Evolutionary conservation across 1,140 invertebrate species (phyloP), one percentile per base, ranked within the genome.

Genomic region (Pinna nobilis): DNA sequence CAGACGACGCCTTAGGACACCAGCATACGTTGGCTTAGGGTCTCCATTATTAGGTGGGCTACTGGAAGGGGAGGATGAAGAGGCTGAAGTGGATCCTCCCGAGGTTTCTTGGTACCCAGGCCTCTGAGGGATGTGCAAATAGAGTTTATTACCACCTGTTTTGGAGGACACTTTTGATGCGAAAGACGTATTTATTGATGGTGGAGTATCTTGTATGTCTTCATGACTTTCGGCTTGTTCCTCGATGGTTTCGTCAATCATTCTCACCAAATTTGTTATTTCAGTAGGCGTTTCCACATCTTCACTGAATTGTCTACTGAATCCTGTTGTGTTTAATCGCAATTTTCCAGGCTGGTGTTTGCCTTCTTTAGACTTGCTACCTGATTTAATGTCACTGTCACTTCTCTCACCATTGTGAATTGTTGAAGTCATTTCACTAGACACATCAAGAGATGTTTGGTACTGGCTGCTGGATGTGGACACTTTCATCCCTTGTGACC

Each of bases 271-370:
- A 23, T 85, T 81, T 25, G 76, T 80, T 3, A 87, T 82, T 74
- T 82, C 82, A 39, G 85, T 85, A 39, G 85, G 85, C 18, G 85
- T 87, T 44, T 81, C 80, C 13, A 87, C 57, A 47, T 85, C 85
- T 64, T 87, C 85, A 71, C 82, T 85, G 64, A 82, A 87, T 79
- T 85, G 83, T 0, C 82, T 65, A 66, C 83, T 86, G 60, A 86
- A 86, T 23, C 85, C 85, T 20, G 84, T 86, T 15, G 65, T 51
- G 3, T 71, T 67, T 33, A 84, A 53, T n/a, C 51, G 59, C 18
- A 82, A 49, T 30, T 49, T 50, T 33, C 41, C 32, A 3, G 63
- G 63, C 3, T 23, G n/a, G 3, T 73, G 20, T 61, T 70, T 57
- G 32, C 70, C 49, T 57, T 75, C 30, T 68, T 59, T 68, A 51